phyloP scores from a whole-genome alignment of 2,888 invertebrate species.

The Yponomeuta cagnagella region DNA sequence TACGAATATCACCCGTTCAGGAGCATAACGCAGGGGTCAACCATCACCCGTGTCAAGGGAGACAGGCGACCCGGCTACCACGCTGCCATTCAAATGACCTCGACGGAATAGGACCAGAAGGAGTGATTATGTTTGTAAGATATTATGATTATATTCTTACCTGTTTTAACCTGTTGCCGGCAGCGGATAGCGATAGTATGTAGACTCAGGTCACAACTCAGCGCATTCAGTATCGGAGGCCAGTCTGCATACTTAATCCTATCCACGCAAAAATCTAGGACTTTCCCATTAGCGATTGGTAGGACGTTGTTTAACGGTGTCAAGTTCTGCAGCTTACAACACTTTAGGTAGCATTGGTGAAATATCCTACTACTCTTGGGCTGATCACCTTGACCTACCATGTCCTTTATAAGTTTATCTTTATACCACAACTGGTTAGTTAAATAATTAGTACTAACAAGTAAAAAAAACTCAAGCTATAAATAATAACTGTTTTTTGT shows the following conservation, averaged over 20 bases:
- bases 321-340: conserved; percentile 68
- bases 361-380: conserved; percentile 62
- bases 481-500: conserved; percentile 39
- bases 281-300: conserved; percentile 63
- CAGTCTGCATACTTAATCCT: conserved; percentile 85
- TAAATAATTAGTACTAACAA: conserved; percentile 27
- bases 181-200: conserved; percentile 81
- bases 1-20: too few species aligned
- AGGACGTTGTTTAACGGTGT: conserved; percentile 57
- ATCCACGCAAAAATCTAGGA: conserved; percentile 83
- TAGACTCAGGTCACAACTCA: conserved; percentile 82
- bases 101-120: too few species aligned
- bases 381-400: conserved; percentile 64
- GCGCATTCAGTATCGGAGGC: conserved; percentile 83
- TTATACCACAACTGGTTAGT: not conserved
- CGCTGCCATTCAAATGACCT: too few species aligned
- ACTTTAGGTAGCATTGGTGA: conserved; percentile 68
- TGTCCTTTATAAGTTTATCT: conserved; percentile 26
- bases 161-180: conserved; percentile 67
- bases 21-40: too few species aligned
- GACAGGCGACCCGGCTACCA: too few species aligned
- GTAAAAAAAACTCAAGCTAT: conserved; percentile 34
- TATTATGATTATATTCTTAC: conserved; percentile 26
- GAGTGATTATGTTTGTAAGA: too few species aligned
- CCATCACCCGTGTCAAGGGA: too few species aligned